Percentiles rank a stretch among this genome's conserved stretches.
These are phyloP conservation scores for Protosalanx chinensis DNA, from an alignment of 2,797 vertebrate genomes.

Conservation along the genomic window DNA sequence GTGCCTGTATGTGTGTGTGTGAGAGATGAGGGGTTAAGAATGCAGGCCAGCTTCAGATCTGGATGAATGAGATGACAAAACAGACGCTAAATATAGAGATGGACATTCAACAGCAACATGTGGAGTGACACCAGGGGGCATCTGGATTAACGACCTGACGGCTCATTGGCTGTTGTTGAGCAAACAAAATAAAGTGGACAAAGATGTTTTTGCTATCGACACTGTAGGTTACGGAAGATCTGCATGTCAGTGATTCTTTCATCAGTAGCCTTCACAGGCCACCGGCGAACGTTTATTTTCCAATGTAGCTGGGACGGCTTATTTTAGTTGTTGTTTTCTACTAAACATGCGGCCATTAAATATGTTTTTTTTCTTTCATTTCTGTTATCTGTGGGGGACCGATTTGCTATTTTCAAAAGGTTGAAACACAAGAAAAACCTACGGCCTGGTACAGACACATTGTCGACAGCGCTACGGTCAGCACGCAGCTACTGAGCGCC, in stretches of 20 bases:
- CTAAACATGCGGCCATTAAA: too few relatives aligned
- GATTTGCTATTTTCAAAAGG: not conserved
- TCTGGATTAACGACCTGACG: not conserved
- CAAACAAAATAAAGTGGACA: not conserved
- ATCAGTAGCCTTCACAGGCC: too few relatives aligned
- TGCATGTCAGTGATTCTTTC: too few relatives aligned
- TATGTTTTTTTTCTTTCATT: too few relatives aligned
- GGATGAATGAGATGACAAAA: slow-evolving; percentile 31
- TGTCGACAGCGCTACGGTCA: not conserved
- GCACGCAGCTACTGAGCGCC: not conserved
- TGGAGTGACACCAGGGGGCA: not conserved
- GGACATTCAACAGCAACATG: not conserved
- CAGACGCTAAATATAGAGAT: not conserved
- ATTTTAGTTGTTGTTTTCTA: too few relatives aligned
- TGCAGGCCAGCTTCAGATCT: slow-evolving; percentile 41
- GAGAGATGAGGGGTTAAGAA: slow-evolving; percentile 21
- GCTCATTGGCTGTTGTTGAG: too few relatives aligned
- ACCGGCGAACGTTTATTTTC: not conserved
- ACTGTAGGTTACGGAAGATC: not conserved
- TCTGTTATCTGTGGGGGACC: too few relatives aligned
- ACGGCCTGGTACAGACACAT: not conserved
- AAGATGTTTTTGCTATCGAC: not conserved
- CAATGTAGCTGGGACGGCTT: too few relatives aligned
- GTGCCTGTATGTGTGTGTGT: slow-evolving; percentile 57
- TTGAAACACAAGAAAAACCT: not conserved